Percentiles rank a stretch among this genome's conserved stretches.
phyloP scores from a whole-genome alignment of 2,113 vertebrate species.

The Tragelaphus scriptus region DNA sequence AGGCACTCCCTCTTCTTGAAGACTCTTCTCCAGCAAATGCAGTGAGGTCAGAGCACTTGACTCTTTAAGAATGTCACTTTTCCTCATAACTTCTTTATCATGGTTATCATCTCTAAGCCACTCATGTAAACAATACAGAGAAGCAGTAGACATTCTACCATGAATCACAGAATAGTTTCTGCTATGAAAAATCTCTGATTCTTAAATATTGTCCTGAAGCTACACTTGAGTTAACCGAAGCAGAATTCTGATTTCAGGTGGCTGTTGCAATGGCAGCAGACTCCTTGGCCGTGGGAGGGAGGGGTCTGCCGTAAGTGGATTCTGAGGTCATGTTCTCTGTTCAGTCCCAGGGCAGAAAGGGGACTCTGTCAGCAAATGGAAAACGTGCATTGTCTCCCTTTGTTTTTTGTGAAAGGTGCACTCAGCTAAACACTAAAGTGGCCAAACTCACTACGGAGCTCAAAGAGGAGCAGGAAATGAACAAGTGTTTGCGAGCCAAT shows the following conservation, averaged over 20 bases:
- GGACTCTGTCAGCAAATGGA: background rate
- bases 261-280: background rate
- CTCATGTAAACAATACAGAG: background rate
- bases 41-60: conserved; percentile 29
- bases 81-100: conserved; percentile 37
- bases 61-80: conserved; percentile 42
- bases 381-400: conserved; percentile 36
- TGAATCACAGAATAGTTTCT: conserved; percentile 14
- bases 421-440: conserved; percentile 88
- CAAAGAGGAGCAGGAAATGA: conserved; percentile 98
- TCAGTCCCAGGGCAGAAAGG: background rate
- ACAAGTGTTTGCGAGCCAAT: conserved; percentile 93
- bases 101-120: background rate
- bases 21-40: background rate
- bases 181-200: background rate
- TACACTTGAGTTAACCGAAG: background rate
- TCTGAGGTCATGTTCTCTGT: background rate
- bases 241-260: background rate
- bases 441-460: conserved; percentile 90
- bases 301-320: background rate
- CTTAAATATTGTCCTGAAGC: background rate
- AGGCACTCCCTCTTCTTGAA: background rate
- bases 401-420: conserved; percentile 81
- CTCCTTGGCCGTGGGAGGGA: background rate
- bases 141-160: background rate